A percentile compares a stretch with the other conserved stretches of the same genome.
Conservation (phyloP, 2,888 invertebrate species). For the Allacma fusca region DNA sequence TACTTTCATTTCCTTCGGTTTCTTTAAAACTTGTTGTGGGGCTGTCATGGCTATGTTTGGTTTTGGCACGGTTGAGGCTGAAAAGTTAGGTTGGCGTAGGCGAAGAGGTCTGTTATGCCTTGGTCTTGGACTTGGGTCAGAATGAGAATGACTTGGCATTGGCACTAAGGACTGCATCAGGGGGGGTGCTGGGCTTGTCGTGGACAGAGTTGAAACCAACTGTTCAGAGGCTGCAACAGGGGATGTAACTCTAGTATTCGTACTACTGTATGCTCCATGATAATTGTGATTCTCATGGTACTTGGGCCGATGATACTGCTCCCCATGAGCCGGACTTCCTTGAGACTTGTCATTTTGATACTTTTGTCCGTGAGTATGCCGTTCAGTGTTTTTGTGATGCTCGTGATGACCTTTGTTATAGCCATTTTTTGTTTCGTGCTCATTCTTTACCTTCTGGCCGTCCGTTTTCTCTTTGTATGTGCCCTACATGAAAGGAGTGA, state of each 20-base stretch:
- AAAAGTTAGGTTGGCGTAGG: neutral
- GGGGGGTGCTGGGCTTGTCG: neutral
- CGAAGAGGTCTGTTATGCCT: neutral
- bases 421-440: conserved; percentile 55
- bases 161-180: conserved; percentile 2
- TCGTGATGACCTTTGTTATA: conserved; percentile 58
- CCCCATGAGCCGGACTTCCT: neutral
- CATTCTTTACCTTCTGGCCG: conserved; percentile 59
- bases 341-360: neutral
- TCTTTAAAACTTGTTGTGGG: conserved; percentile 16
- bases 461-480: conserved; percentile 55
- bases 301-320: conserved; percentile 28
- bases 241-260: neutral
- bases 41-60: conserved; percentile 40
- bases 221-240: neutral
- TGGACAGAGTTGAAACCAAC: neutral
- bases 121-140: neutral
- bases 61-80: neutral
- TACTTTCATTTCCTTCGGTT: conserved; percentile 52
- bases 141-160: too few species aligned
- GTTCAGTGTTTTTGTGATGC: conserved; percentile 52
- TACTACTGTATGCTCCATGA: conserved; percentile 51
- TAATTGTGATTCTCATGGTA: conserved; percentile 52
- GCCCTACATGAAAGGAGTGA: conserved; percentile 48
- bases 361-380: conserved; percentile 48